These are phyloP conservation scores for Pristionchus japonicus DNA, from an alignment of 2,888 invertebrate genomes.

Conservation along the genomic window DNA sequence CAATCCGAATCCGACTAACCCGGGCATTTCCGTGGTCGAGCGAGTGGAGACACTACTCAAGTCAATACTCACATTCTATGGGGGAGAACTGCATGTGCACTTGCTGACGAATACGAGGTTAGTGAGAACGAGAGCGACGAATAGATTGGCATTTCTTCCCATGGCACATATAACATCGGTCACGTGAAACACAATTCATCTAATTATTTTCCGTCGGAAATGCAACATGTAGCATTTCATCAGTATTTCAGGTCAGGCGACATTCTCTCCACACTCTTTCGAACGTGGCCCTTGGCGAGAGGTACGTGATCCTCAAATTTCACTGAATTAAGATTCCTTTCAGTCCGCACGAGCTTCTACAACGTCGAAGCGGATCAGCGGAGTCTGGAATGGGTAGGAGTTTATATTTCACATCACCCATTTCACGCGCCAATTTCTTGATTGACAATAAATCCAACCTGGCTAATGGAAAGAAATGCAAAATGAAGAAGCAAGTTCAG, in stretches of 20 bases:
- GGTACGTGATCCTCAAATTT: not conserved
- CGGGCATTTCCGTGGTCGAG: not conserved
- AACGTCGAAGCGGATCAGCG: not conserved
- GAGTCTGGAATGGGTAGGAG: not conserved
- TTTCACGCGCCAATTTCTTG: too few species aligned
- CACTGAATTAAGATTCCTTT: not conserved
- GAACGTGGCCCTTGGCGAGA: not conserved
- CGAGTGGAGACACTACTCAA: not conserved
- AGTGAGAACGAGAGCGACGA: not conserved
- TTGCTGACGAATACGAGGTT: not conserved
- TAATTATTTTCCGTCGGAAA: too few species aligned
- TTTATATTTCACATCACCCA: not conserved
- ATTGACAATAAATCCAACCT: too few species aligned
- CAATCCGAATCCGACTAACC: not conserved
- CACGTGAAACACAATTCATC: too few species aligned
- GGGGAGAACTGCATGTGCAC: not conserved
- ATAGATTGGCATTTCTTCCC: too few species aligned
- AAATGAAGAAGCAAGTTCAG: not conserved
- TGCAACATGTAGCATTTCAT: too few species aligned
- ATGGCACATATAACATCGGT: too few species aligned
- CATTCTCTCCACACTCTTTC: not conserved
- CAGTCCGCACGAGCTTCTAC: not conserved
- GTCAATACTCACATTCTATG: not conserved
- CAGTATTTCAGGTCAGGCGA: not conserved
- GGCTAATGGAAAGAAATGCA: too few species aligned